Evolutionary conservation across 2,888 invertebrate genomes (phyloP).

Genomic region (Cepaea hortensis): DNA sequence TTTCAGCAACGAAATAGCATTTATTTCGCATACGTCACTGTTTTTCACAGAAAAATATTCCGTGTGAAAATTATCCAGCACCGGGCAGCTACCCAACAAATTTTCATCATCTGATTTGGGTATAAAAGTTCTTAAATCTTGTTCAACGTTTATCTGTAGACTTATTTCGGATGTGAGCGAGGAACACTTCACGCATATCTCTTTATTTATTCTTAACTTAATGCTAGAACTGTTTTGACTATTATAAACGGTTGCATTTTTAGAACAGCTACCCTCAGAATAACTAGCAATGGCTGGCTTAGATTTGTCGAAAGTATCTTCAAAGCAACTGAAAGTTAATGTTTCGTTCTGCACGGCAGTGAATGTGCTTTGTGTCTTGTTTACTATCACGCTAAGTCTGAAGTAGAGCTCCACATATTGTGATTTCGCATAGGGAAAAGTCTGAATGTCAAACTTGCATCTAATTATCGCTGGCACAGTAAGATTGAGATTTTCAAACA

Average conservation of each 20-base stretch:
- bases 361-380: neutral
- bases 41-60: neutral
- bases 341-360: neutral
- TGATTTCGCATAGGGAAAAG: neutral
- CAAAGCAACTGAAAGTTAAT: neutral
- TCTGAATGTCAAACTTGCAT: neutral
- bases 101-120: neutral
- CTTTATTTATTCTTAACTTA: neutral
- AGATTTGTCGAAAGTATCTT: neutral
- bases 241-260: neutral
- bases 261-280: neutral
- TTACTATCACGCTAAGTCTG: neutral
- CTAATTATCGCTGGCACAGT: neutral
- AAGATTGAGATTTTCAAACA: neutral
- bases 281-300: neutral
- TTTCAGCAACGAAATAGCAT: neutral
- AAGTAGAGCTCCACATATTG: neutral
- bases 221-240: neutral
- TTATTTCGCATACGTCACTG: neutral
- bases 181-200: neutral
- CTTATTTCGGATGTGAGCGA: neutral
- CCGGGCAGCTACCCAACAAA: neutral
- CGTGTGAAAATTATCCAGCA: neutral
- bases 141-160: slow-evolving; percentile 2
- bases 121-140: neutral